phyloP scores from a whole-genome alignment of 2,113 vertebrate genomes.

The Pleuronectes platessa region DNA sequence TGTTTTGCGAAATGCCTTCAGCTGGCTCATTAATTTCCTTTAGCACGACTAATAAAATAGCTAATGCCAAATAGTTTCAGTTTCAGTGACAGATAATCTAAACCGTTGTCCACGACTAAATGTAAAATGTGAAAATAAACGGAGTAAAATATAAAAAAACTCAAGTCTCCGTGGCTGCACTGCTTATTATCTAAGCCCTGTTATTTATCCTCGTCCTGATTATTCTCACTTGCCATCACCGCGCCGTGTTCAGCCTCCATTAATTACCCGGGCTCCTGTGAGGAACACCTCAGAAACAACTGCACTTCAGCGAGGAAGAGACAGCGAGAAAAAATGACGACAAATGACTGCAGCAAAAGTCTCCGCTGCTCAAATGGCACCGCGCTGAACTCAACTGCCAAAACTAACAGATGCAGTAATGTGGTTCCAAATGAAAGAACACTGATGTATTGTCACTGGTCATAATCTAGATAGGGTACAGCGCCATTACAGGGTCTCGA shows the following conservation, averaged over 20 bases:
- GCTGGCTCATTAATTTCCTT: no score
- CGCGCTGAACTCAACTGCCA: constrained; percentile 72
- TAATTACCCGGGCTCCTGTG: constrained; percentile 20
- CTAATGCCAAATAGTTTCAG: no score
- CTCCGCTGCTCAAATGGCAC: constrained; percentile 78
- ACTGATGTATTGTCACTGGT: constrained; percentile 79
- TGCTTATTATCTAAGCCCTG: no score
- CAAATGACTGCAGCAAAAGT: constrained; percentile 82
- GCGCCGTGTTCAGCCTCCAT: constrained; percentile 19
- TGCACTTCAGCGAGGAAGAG: constrained; percentile 41
- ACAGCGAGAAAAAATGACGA: constrained; percentile 67
- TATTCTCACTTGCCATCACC: constrained; percentile 3
- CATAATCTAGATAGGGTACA: constrained; percentile 78
- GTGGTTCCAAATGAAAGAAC: constrained; percentile 77
- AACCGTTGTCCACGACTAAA: no score
- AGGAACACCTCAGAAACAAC: constrained; percentile 37
- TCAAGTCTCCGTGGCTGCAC: no score
- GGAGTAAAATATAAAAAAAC: no score
- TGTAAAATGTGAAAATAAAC: no score
- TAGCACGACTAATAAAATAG: no score
- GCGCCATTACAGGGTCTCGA: constrained; percentile 74
- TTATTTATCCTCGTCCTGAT: neutral
- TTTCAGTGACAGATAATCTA: no score
- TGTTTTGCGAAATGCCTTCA: no score
- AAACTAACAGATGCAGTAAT: constrained; percentile 79